Percentiles rank a stretch among this genome's conserved stretches.
phyloP scores from a whole-genome alignment of 2,797 vertebrate genomes.

The Moxostoma hubbsi region DNA sequence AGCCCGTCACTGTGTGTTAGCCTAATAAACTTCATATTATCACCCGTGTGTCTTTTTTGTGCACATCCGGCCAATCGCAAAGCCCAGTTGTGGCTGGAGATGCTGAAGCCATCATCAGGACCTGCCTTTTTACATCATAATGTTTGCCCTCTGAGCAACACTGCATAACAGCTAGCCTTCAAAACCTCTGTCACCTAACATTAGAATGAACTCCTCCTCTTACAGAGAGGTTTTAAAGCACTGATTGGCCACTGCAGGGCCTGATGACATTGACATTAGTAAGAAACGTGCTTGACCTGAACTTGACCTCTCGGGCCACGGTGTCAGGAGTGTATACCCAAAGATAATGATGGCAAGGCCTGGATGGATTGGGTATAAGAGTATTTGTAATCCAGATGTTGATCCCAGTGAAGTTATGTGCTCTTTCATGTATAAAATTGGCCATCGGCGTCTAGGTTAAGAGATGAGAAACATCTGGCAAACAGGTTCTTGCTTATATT shows the following conservation, averaged over 20 bases:
- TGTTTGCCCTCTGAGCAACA: constrained; percentile 47
- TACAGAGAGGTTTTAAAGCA: constrained; percentile 38
- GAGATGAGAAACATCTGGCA: background rate
- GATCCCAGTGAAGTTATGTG: too few relatives aligned
- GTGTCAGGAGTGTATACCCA: constrained; percentile 8
- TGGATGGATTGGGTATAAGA: too few relatives aligned
- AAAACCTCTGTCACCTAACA: constrained; percentile 64
- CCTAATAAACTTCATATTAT: constrained; percentile 69
- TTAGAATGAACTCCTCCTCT: constrained; percentile 56
- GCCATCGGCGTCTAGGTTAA: background rate
- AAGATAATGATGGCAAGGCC: background rate
- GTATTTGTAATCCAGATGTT: too few relatives aligned
- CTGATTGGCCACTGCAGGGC: constrained; percentile 49
- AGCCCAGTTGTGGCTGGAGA: constrained; percentile 58
- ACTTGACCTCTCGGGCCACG: constrained; percentile 59
- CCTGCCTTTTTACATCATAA: constrained; percentile 66
- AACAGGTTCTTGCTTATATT: background rate
- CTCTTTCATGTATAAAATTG: background rate
- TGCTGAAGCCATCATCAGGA: constrained; percentile 64
- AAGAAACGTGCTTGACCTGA: constrained; percentile 56
- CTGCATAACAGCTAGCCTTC: constrained; percentile 69
- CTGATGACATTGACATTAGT: constrained; percentile 65
- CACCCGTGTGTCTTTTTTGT: constrained; percentile 71
- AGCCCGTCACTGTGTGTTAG: constrained; percentile 73
- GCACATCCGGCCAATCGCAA: constrained; percentile 68